Conservation (phyloP, 2,888 invertebrate genomes). For the Brassicogethes aeneus region DNA sequence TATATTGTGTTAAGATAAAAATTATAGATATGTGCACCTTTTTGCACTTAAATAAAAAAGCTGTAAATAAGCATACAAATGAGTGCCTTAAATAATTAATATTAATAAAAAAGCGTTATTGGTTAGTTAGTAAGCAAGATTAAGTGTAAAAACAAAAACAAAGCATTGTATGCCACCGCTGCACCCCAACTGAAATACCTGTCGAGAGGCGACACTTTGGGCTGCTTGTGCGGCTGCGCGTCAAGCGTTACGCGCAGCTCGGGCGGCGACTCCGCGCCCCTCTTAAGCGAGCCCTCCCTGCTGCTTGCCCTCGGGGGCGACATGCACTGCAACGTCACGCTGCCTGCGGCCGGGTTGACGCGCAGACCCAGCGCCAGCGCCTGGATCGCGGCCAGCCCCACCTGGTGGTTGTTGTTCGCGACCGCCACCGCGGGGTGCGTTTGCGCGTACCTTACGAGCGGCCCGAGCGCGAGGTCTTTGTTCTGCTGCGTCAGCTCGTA, state of each 20-base stretch:
- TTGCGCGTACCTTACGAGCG: constrained; percentile 31
- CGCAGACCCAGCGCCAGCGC: constrained; percentile 52
- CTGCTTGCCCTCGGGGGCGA: constrained; percentile 41
- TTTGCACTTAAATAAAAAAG: too few relatives aligned
- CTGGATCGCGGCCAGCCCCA: constrained; percentile 69
- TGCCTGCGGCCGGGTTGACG: constrained; percentile 37
- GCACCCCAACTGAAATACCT: constrained; percentile 29
- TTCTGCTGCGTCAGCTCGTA: constrained; percentile 52
- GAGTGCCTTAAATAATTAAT: too few relatives aligned
- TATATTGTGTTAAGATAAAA: too few relatives aligned
- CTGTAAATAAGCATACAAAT: too few relatives aligned
- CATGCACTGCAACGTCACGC: constrained; percentile 38
- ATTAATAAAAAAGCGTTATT: too few relatives aligned
- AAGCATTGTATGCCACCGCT: background rate
- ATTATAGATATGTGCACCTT: too few relatives aligned
- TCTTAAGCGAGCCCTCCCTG: constrained; percentile 43
- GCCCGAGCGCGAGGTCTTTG: constrained; percentile 50
- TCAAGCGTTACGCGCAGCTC: constrained; percentile 36
- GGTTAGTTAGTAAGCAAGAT: too few relatives aligned
- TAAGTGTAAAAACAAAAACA: too few relatives aligned
- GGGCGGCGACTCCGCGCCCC: constrained; percentile 37
- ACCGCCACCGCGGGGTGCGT: too few relatives aligned
- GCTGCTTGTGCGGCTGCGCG: constrained; percentile 37
- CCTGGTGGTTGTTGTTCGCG: constrained; percentile 57
- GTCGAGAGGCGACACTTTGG: constrained; percentile 40